These are phyloP conservation scores for Urocyon cinereoargenteus DNA, from an alignment of 2,797 vertebrate species.

Conservation along the genomic window DNA sequence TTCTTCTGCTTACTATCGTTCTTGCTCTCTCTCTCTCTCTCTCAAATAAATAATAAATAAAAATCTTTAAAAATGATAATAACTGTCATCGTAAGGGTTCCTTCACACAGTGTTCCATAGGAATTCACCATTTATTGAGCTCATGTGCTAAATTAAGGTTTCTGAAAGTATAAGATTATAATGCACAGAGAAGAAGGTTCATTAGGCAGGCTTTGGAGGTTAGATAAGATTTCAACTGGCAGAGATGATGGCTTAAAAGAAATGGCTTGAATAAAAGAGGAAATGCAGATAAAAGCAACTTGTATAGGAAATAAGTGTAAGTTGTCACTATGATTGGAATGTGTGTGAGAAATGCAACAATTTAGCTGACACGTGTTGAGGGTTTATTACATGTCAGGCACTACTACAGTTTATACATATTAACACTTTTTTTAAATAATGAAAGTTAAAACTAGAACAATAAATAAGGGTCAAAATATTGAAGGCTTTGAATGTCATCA, in stretches of 20 bases:
- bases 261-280: background rate
- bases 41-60: background rate
- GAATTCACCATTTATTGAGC: background rate
- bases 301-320: background rate
- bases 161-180: background rate
- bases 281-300: background rate
- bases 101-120: background rate
- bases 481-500: background rate
- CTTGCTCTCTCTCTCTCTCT: background rate
- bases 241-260: background rate
- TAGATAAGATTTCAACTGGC: background rate
- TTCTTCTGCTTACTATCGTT: background rate
- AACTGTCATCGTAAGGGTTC: background rate
- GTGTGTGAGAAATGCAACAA: background rate
- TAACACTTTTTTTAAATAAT: conserved; percentile 13
- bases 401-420: background rate
- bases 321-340: background rate
- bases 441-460: background rate
- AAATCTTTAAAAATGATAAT: background rate
- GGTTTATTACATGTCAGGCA: background rate
- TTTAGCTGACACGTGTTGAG: background rate
- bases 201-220: background rate
- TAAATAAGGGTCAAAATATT: background rate
- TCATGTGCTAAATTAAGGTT: background rate
- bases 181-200: background rate